Evolutionary conservation across 2,797 vertebrate genomes (phyloP).

Genomic region (Apogon talboti): DNA sequence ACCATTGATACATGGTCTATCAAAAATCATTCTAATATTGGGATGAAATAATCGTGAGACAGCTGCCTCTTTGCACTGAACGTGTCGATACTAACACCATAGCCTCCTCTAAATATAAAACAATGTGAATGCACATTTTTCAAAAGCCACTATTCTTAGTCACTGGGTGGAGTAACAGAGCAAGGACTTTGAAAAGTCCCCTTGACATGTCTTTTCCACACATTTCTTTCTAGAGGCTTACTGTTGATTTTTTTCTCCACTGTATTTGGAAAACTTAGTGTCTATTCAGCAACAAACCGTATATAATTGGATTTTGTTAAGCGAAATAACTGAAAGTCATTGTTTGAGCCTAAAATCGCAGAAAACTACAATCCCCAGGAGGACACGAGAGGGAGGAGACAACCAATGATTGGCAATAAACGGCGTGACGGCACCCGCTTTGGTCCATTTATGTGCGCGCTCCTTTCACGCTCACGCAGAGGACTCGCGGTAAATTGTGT

Average conservation of each 20-base stretch:
- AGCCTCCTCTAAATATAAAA: not conserved
- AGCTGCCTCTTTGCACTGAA: not conserved
- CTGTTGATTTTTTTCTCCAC: rapidly evolving
- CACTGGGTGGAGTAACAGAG: constrained; percentile 13
- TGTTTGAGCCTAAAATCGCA: not conserved
- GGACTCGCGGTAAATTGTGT: constrained; percentile 47
- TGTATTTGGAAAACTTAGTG: not conserved
- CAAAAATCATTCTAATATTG: too few relatives aligned
- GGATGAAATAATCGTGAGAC: too few relatives aligned
- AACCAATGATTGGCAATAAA: constrained; percentile 55
- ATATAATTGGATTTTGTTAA: not conserved
- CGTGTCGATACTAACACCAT: not conserved
- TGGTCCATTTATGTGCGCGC: constrained; percentile 74
- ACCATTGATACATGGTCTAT: too few relatives aligned
- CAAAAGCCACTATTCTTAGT: not conserved
- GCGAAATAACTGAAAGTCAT: not conserved
- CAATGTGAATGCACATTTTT: not conserved
- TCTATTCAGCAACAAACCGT: not conserved
- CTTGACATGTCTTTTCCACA: not conserved
- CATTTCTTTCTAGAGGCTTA: not conserved
- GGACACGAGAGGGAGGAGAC: rapidly evolving
- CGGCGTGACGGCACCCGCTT: constrained; percentile 66
- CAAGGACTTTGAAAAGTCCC: not conserved
- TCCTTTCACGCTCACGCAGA: constrained; percentile 12
- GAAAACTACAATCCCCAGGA: constrained; percentile 73